Conservation (phyloP, 2,113 vertebrate genomes). For the Stercorarius parasiticus region DNA sequence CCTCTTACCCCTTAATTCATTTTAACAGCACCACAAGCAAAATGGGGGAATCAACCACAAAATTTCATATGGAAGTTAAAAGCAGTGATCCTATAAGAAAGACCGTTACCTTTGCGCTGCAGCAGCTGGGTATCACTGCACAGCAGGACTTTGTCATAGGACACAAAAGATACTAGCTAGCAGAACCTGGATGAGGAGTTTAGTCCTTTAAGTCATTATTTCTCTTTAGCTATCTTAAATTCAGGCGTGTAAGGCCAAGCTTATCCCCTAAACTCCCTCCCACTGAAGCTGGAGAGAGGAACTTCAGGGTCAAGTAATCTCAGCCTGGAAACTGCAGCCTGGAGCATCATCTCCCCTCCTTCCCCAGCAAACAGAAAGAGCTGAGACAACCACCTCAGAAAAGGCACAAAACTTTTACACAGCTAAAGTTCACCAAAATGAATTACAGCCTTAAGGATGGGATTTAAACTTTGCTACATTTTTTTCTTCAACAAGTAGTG, state of each 20-base stretch:
- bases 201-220: neutral
- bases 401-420: neutral
- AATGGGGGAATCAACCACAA: neutral
- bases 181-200: neutral
- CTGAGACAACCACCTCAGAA: neutral
- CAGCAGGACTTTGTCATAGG: neutral
- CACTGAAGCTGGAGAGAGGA: neutral
- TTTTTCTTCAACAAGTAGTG: neutral
- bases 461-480: rapidly evolving
- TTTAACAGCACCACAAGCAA: neutral
- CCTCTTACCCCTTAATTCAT: neutral
- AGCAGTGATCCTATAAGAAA: neutral
- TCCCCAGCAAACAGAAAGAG: neutral
- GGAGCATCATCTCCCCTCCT: neutral
- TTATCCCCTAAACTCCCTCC: neutral
- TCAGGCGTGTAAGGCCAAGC: neutral
- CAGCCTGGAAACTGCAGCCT: neutral
- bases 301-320: neutral
- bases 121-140: neutral
- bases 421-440: neutral
- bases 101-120: neutral
- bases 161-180: neutral
- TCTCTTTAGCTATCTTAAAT: neutral
- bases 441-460: neutral
- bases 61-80: neutral